Evolutionary conservation across 2,797 vertebrate genomes (phyloP).

Genomic region (Pipistrellus pygmaeus): DNA sequence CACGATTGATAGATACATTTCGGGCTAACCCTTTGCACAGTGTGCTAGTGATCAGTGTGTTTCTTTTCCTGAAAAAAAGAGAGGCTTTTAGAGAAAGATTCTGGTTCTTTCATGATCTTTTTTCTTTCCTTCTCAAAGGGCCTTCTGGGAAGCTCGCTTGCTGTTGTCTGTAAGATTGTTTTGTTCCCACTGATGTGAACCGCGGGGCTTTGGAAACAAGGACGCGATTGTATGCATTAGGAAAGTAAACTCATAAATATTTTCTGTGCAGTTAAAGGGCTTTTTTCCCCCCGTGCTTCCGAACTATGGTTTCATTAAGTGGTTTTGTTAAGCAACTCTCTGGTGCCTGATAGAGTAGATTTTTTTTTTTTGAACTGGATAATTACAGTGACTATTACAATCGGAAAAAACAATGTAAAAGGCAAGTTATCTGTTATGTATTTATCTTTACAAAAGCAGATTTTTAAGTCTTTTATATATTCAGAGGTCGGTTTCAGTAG

Average conservation of each 20-base stretch:
- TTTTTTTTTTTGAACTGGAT: background rate
- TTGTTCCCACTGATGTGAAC: conserved; percentile 46
- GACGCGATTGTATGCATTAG: conserved; percentile 70
- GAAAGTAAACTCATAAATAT: conserved; percentile 76
- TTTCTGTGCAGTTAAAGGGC: conserved; percentile 61
- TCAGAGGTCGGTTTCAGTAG: background rate
- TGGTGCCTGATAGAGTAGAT: background rate
- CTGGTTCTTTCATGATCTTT: background rate
- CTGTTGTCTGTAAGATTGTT: conserved; percentile 23
- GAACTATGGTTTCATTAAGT: conserved; percentile 61
- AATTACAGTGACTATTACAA: background rate
- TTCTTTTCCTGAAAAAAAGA: background rate
- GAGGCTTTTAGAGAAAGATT: background rate
- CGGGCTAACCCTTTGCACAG: background rate
- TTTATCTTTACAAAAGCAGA: conserved; percentile 11
- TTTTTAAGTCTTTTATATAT: background rate
- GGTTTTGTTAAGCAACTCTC: conserved; percentile 66
- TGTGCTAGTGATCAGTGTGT: background rate
- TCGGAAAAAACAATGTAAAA: background rate
- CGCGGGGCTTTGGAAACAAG: conserved; percentile 72
- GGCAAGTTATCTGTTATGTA: background rate
- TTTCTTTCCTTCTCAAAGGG: background rate
- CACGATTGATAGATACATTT: background rate
- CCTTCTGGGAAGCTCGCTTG: conserved; percentile 60
- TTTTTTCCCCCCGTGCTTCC: background rate